Evolutionary conservation across 1,140 invertebrate species (phyloP).

Genomic region (Drosophila erecta): DNA sequence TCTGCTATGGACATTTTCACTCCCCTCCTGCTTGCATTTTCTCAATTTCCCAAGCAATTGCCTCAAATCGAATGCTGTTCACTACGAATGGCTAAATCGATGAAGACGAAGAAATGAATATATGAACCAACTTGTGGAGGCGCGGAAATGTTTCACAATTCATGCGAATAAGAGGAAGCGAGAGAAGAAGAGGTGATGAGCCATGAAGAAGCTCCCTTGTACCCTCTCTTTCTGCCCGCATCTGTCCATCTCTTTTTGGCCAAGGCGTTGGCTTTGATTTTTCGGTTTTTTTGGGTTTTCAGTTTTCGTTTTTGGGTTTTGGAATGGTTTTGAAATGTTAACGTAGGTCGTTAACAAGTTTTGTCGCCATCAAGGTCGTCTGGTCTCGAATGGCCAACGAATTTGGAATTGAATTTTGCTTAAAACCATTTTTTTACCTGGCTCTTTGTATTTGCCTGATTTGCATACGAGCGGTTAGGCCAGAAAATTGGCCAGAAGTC

Average conservation of each 20-base stretch:
- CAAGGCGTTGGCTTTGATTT: constrained; percentile 41
- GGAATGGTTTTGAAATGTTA: constrained; percentile 63
- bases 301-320: constrained; percentile 19
- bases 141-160: constrained; percentile 40
- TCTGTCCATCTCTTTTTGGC: neutral
- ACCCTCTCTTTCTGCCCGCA: constrained; percentile 1
- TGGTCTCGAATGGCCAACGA: constrained; percentile 28
- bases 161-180: constrained; percentile 28
- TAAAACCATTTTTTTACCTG: neutral
- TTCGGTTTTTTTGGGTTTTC: constrained; percentile 8
- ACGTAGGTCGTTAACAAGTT: constrained; percentile 73
- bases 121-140: constrained; percentile 28
- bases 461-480: constrained; percentile 12
- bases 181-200: constrained; percentile 29
- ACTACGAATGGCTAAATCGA: constrained; percentile 17
- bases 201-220: constrained; percentile 4
- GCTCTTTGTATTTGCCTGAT: constrained; percentile 12
- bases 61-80: constrained; percentile 13
- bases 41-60: constrained; percentile 5
- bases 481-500: constrained; percentile 34
- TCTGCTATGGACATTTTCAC: neutral
- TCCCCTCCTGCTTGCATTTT: neutral
- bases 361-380: constrained; percentile 45
- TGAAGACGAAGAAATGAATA: constrained; percentile 18
- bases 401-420: constrained; percentile 23